Conservation (phyloP, 2,113 vertebrate species). For the Periophthalmodon schlosseri region DNA sequence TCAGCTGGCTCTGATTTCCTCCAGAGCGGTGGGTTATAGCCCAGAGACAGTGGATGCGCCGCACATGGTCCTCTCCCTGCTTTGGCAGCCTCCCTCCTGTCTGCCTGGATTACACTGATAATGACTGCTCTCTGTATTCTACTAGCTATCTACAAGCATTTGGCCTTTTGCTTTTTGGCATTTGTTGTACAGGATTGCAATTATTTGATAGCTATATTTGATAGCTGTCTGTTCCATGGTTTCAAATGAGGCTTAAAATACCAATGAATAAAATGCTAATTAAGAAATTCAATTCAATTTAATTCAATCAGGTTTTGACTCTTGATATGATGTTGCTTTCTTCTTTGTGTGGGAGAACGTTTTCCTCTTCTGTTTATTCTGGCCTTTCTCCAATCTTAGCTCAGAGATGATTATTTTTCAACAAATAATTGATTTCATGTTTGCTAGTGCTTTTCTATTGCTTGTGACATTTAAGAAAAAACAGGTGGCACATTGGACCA, state of each 20-base stretch:
- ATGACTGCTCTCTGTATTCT: slow-evolving; percentile 50
- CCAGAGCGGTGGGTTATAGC: slow-evolving; percentile 61
- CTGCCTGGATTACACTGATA: slow-evolving; percentile 60
- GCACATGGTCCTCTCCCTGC: slow-evolving; percentile 61
- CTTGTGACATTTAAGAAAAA: slow-evolving; percentile 48
- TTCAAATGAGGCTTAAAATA: neutral
- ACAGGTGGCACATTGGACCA: slow-evolving; percentile 55
- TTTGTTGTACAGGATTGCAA: neutral
- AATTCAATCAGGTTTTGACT: too few relatives aligned
- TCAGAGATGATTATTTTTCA: neutral
- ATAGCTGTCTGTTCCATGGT: neutral
- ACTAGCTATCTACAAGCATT: slow-evolving; percentile 19
- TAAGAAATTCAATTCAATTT: too few relatives aligned
- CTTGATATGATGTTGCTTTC: too few relatives aligned
- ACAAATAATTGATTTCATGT: slow-evolving; percentile 1
- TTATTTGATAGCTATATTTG: neutral
- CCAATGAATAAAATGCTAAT: too few relatives aligned
- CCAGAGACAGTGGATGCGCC: slow-evolving; percentile 64
- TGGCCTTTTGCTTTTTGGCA: slow-evolving; percentile 14
- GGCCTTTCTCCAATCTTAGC: neutral
- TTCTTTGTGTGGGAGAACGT: neutral
- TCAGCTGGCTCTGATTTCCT: slow-evolving; percentile 72
- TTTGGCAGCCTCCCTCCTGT: slow-evolving; percentile 47
- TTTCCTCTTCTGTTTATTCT: neutral
- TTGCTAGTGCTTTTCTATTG: neutral